These are phyloP conservation scores for Porites cylindrica DNA, from an alignment of 92 coral and sea anemone genomes.

Conservation along the genomic window DNA sequence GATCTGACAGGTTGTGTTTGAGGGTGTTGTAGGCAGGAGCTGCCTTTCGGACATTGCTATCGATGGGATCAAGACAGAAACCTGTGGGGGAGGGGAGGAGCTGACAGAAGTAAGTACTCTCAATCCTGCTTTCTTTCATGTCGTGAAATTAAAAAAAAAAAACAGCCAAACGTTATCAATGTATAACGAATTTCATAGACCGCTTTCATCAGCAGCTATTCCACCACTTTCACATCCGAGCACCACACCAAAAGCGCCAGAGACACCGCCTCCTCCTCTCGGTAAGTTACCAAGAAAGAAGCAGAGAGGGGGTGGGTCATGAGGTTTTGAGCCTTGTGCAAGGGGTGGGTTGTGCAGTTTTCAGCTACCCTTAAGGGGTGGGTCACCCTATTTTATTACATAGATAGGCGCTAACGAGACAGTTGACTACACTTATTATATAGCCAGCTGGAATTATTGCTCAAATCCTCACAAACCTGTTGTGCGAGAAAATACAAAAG, in stretches of 20 bases:
- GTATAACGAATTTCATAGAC: background rate
- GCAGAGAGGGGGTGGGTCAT: no score
- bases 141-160: no score
- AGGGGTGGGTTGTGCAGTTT: no score
- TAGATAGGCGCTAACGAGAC: no score
- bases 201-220: constrained; percentile 16
- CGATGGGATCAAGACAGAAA: constrained; percentile 62
- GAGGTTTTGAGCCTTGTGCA: no score
- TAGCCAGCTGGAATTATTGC: no score
- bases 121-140: background rate
- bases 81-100: constrained; percentile 46
- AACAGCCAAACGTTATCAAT: no score
- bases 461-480: no score
- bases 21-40: constrained; percentile 61
- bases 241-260: constrained; percentile 29
- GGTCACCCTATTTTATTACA: no score
- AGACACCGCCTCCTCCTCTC: constrained; percentile 32
- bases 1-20: constrained; percentile 52
- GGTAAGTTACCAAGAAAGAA: constrained; percentile 14
- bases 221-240: constrained; percentile 40
- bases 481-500: no score
- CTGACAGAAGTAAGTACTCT: constrained; percentile 9
- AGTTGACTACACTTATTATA: no score
- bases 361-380: no score
- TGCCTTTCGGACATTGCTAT: constrained; percentile 70